These are phyloP conservation scores for Zoroaster sp. DNA, from an alignment of 53 echinoderm and acorn worm genomes.

Conservation along the genomic window DNA sequence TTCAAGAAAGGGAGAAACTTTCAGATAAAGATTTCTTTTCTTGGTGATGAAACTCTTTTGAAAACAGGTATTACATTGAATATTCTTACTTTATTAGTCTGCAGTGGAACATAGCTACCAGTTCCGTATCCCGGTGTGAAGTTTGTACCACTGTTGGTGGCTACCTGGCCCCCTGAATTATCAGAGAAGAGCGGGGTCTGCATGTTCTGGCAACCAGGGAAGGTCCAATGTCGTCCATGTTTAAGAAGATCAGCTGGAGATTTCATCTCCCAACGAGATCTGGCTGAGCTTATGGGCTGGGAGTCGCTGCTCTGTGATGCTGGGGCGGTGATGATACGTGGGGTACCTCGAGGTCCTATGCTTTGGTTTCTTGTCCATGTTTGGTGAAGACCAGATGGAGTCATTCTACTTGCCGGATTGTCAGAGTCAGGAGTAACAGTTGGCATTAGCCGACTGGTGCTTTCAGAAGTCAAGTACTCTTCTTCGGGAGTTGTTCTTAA, in stretches of 20 bases:
- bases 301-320: background rate
- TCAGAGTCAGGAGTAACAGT: constrained; percentile 11
- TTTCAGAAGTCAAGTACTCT: constrained; percentile 9
- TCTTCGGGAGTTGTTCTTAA: background rate
- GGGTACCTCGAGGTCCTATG: background rate
- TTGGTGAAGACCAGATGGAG: background rate
- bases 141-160: constrained; percentile 32
- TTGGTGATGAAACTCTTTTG: too few species aligned
- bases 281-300: background rate
- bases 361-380: background rate
- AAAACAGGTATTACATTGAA: background rate
- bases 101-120: constrained; percentile 45
- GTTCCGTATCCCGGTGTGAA: constrained; percentile 48
- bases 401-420: background rate
- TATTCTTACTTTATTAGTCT: constrained; percentile 36
- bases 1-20: too few species aligned
- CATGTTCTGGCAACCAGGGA: constrained; percentile 31
- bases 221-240: constrained; percentile 40
- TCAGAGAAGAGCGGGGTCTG: constrained; percentile 37
- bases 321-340: background rate
- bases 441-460: constrained; percentile 23
- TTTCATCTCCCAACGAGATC: background rate
- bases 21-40: too few species aligned
- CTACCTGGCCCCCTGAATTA: constrained; percentile 3
- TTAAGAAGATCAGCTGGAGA: background rate